Evolutionary conservation across 2,797 vertebrate genomes (phyloP).

Genomic region (Chiropotes sagulatus): DNA sequence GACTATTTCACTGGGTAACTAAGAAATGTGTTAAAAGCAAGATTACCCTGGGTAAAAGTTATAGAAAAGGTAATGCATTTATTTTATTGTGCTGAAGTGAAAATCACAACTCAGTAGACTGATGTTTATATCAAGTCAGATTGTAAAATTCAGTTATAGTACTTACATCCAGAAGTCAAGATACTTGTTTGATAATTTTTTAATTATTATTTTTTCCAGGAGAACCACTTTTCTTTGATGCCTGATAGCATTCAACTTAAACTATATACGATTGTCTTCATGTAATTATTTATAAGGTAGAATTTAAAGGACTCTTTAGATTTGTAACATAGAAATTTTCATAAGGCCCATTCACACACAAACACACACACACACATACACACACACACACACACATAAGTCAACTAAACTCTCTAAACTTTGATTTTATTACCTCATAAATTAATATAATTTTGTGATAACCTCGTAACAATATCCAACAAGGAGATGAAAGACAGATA

Average conservation of each 20-base stretch:
- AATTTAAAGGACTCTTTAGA: neutral
- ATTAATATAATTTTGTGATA: neutral
- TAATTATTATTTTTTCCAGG: neutral
- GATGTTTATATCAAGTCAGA: neutral
- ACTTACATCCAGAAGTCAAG: neutral
- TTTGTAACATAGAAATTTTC: neutral
- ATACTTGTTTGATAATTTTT: neutral
- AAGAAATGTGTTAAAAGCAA: neutral
- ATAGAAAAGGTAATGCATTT: constrained; percentile 20
- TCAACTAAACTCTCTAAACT: no score
- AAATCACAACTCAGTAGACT: neutral
- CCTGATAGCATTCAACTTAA: neutral
- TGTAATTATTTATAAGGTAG: neutral
- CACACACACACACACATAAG: neutral
- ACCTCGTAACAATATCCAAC: neutral
- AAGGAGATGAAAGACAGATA: neutral
- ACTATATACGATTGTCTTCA: neutral
- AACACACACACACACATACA: neutral
- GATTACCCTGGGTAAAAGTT: accelerated
- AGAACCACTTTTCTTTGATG: neutral
- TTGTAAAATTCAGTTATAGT: neutral
- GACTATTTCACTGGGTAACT: neutral
- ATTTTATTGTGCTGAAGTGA: neutral
- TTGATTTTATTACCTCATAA: neutral
- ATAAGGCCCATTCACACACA: neutral